These are phyloP conservation scores for Protosalanx chinensis DNA, from an alignment of 2,797 vertebrate species.

Conservation along the genomic window DNA sequence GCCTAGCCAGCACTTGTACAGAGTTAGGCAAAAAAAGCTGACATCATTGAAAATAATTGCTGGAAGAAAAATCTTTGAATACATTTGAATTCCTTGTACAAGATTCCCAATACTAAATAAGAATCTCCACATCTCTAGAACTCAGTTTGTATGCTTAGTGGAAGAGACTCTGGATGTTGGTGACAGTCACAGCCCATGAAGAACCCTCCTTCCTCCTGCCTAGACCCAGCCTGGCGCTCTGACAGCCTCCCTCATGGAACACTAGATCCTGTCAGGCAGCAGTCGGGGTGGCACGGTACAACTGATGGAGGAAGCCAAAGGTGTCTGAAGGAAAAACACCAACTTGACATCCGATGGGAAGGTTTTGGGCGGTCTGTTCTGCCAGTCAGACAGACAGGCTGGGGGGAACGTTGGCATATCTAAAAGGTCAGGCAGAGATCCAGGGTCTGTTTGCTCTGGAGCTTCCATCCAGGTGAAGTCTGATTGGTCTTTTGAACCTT, in stretches of 20 bases:
- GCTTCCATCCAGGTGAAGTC: slow-evolving; percentile 52
- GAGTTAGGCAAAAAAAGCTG: not conserved
- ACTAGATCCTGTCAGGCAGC: slow-evolving; percentile 10
- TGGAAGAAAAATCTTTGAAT: not conserved
- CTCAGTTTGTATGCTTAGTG: too few relatives aligned
- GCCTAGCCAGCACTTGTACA: too few relatives aligned
- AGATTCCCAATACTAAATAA: too few relatives aligned
- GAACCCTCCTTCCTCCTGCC: too few relatives aligned
- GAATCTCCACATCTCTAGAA: too few relatives aligned
- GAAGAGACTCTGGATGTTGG: too few relatives aligned
- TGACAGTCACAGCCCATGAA: too few relatives aligned
- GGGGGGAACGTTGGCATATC: slow-evolving; percentile 29
- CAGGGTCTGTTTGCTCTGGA: slow-evolving; percentile 47
- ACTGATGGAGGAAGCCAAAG: slow-evolving; percentile 35
- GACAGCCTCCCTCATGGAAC: not conserved
- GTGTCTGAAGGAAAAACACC: slow-evolving; percentile 45
- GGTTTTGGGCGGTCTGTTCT: slow-evolving; percentile 39
- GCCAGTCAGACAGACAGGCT: slow-evolving; percentile 8
- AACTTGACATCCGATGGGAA: slow-evolving; percentile 39
- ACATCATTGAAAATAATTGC: too few relatives aligned
- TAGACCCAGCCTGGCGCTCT: too few relatives aligned
- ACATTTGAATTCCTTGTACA: not conserved
- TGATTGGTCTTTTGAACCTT: slow-evolving; percentile 55
- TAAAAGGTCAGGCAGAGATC: slow-evolving; percentile 40
- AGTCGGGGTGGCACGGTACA: slow-evolving; percentile 15